These are phyloP conservation scores for Bugulina stolonifera DNA, from an alignment of 2,888 invertebrate species.

Conservation along the genomic window DNA sequence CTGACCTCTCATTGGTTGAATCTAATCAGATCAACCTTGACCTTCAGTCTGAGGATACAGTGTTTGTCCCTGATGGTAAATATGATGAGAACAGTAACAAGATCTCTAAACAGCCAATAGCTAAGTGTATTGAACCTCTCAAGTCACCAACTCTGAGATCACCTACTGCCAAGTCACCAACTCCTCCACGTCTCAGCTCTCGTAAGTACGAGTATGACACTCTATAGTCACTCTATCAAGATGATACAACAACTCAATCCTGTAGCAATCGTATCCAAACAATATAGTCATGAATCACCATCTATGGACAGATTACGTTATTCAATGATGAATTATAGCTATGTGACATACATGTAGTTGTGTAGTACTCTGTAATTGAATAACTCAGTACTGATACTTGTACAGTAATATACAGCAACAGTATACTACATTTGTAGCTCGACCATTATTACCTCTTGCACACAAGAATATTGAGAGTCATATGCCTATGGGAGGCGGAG, in stretches of 20 bases:
- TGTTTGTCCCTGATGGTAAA: neutral
- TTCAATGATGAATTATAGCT: too few species aligned
- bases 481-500: conserved; percentile 71
- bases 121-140: neutral
- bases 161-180: neutral
- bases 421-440: conserved; percentile 6
- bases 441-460: neutral
- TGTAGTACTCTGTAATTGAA: too few species aligned
- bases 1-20: neutral
- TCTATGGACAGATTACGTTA: too few species aligned
- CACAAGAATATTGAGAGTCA: conserved; percentile 5
- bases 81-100: neutral
- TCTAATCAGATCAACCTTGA: neutral
- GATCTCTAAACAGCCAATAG: neutral
- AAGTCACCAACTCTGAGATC: neutral
- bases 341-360: too few species aligned
- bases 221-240: too few species aligned
- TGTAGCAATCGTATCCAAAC: too few species aligned
- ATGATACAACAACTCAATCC: too few species aligned
- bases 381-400: too few species aligned
- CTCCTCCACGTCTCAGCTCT: neutral
- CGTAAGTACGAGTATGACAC: too few species aligned
- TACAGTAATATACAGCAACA: too few species aligned
- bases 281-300: too few species aligned
- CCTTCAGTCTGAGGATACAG: neutral